Evolutionary conservation across 2,797 vertebrate genomes (phyloP).

Genomic region (Lacerta agilis): DNA sequence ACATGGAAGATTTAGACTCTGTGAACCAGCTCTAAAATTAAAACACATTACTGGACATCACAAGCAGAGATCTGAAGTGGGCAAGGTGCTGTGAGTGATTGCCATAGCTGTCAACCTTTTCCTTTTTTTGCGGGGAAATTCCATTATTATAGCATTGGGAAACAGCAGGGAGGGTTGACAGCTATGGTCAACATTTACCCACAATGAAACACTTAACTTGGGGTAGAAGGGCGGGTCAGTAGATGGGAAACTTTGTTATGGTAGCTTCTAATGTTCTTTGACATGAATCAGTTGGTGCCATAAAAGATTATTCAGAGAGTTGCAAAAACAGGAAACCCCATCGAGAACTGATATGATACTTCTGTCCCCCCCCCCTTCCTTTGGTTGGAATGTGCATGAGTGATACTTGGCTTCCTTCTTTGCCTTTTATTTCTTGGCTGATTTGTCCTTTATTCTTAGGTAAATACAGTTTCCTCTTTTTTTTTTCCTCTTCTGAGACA

Average conservation of each 20-base stretch:
- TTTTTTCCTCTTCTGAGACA: background rate
- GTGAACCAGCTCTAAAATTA: background rate
- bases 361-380: background rate
- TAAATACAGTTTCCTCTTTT: background rate
- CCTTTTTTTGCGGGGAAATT: too few relatives aligned
- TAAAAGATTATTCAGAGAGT: constrained; percentile 9
- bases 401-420: background rate
- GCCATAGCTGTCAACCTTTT: too few relatives aligned
- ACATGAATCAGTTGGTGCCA: background rate
- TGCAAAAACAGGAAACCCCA: background rate
- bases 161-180: too few relatives aligned
- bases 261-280: background rate
- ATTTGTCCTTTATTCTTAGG: background rate
- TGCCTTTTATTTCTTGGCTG: background rate
- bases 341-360: background rate
- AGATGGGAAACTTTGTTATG: background rate
- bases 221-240: background rate
- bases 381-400: background rate
- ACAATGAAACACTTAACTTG: background rate
- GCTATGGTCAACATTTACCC: background rate
- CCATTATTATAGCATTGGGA: too few relatives aligned
- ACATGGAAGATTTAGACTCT: background rate
- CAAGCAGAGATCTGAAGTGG: background rate
- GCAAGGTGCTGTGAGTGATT: background rate
- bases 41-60: too few relatives aligned